Conservation (phyloP, 2,113 vertebrate species). For the Callipepla squamata region DNA sequence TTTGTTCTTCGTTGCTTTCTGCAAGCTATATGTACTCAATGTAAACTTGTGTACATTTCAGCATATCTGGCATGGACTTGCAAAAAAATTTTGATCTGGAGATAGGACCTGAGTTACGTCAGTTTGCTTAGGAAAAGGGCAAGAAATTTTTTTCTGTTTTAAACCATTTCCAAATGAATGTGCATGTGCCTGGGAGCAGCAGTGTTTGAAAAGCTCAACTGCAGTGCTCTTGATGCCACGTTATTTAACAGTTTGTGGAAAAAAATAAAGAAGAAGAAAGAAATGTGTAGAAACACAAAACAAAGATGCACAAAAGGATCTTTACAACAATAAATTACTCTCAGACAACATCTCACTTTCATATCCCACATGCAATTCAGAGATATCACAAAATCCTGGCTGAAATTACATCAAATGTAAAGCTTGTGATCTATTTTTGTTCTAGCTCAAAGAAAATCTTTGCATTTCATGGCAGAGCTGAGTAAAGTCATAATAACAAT, state of each 20-base stretch:
- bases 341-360: neutral
- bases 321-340: neutral
- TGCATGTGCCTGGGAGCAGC: neutral
- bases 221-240: neutral
- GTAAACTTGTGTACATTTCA: accelerated
- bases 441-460: conserved; percentile 31
- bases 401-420: neutral
- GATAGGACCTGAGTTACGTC: neutral
- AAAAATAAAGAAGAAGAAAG: neutral
- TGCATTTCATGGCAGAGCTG: neutral
- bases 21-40: neutral
- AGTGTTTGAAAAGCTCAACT: neutral
- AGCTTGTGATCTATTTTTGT: conserved; percentile 7
- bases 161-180: accelerated
- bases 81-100: neutral
- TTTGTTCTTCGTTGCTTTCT: neutral
- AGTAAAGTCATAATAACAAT: conserved; percentile 41
- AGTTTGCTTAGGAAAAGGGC: neutral
- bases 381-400: neutral
- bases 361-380: neutral
- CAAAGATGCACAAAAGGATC: neutral
- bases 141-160: neutral
- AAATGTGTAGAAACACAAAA: neutral
- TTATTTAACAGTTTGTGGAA: neutral
- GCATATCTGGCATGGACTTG: neutral